Evolutionary conservation across 1,140 invertebrate genomes (phyloP), one percentile per base, ranked within the genome.

Genomic region (Drosophila leontia): DNA sequence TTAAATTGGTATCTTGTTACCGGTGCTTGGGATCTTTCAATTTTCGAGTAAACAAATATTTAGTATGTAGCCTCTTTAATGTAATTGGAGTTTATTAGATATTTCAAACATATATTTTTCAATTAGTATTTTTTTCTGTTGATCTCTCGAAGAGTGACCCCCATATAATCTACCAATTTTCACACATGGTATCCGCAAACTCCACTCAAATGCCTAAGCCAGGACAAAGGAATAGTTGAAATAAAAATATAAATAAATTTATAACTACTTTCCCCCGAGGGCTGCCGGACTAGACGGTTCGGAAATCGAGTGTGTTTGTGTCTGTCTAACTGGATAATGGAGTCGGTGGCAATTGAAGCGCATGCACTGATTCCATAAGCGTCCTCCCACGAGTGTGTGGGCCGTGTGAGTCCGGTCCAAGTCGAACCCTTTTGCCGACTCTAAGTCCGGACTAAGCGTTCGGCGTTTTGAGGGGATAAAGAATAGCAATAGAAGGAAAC

Each of bases 291-390:
- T 41, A 70, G 64, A 39, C 42, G 42, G 17, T 50, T 50, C 26
- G 34, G 15, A 44, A 51, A 65, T 51, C 53, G 48, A 45, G 56
- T 48, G 53, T 63, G 48, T n/a, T 17, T 47, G 13, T 51, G 29
- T 51, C 44, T 53, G 55, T 78, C 77, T 78, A 63, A 78, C 63
- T 48, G 79, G 79, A 78, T 82, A 82, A 82, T 82, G 58, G 61
- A 80, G 65, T 74, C 56, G 67, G 69, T 68, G 74, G 72, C 82
- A 85, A 85, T 85, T 80, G 82, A 85, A 75, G 77, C 82, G 74
- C 44, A 75, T 85, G 64, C 82, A 85, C 82, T 80, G 82, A 85
- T 85, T 85, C 74, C 78, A 55, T 78, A 80, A 80, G 78, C 57
- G 78, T 59, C 55, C 48, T 42, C 35, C 47, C 55, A 51, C 68